phyloP scores from a whole-genome alignment of 2,113 vertebrate species.

The Gallinago undulata region DNA sequence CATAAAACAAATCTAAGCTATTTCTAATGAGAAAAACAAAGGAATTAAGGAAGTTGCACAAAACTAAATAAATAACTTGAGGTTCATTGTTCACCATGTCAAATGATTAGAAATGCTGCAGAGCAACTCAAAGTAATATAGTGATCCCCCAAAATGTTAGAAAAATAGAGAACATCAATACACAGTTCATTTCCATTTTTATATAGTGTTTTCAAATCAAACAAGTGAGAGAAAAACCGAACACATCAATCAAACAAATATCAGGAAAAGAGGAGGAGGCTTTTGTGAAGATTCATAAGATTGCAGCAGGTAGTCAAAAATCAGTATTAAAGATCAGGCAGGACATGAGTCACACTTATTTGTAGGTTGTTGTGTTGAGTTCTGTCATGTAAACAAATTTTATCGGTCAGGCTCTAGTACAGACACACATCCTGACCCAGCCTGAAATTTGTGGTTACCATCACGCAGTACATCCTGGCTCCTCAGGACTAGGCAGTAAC shows the following conservation, averaged over 20 bases:
- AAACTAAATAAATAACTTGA: background rate
- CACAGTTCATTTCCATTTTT: background rate
- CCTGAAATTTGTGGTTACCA: background rate
- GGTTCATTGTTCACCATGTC: background rate
- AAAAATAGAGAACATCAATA: background rate
- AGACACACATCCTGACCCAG: background rate
- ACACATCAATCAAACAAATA: background rate
- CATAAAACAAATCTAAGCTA: background rate
- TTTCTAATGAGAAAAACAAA: background rate
- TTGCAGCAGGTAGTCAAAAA: background rate
- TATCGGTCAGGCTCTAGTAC: background rate
- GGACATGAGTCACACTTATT: background rate
- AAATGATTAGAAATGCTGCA: background rate
- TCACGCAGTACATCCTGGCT: background rate
- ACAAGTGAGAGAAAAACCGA: background rate
- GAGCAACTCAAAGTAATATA: background rate
- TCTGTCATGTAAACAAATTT: background rate
- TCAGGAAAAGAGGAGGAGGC: background rate
- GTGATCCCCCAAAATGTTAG: background rate
- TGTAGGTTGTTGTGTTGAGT: background rate
- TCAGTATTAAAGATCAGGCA: background rate
- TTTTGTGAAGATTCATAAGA: background rate
- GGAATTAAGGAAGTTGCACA: background rate
- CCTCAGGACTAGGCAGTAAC: background rate
- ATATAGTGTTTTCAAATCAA: background rate